Conservation (phyloP, 1,140 invertebrate species). For the Leptestheria dahalacensis region DNA sequence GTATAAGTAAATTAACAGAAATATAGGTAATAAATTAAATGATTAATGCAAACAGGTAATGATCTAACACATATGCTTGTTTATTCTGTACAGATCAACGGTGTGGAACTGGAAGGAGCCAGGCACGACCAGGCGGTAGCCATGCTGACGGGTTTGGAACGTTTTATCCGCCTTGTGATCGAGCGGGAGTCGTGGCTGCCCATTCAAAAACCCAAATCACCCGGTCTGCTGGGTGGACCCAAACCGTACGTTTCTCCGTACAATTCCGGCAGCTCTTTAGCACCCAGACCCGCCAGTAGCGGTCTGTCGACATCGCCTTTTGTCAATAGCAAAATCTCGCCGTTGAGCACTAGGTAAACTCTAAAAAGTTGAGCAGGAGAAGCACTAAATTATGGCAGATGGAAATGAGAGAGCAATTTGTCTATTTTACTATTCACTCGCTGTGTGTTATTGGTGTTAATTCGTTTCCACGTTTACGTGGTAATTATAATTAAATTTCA, state of each 20-base stretch:
- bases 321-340: neutral
- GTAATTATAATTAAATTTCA: too few relatives aligned
- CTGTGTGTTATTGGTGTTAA: too few relatives aligned
- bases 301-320: slow-evolving; percentile 30
- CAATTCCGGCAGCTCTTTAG: slow-evolving; percentile 44
- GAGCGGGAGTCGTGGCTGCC: slow-evolving; percentile 42
- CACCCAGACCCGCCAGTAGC: slow-evolving; percentile 47
- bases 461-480: too few relatives aligned
- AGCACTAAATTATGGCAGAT: too few relatives aligned
- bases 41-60: too few relatives aligned
- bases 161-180: slow-evolving; percentile 74
- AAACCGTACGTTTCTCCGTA: slow-evolving; percentile 46
- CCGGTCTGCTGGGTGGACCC: slow-evolving; percentile 39
- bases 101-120: slow-evolving; percentile 76
- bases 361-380: too few relatives aligned
- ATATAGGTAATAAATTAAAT: too few relatives aligned
- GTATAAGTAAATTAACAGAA: too few relatives aligned
- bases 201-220: slow-evolving; percentile 25
- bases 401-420: too few relatives aligned
- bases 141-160: slow-evolving; percentile 70
- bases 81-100: slow-evolving; percentile 59
- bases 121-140: slow-evolving; percentile 83
- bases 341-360: slow-evolving; percentile 4
- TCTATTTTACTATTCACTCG: too few relatives aligned
- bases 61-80: neutral